These are phyloP conservation scores for Rhaphigaster nebulosa DNA, from an alignment of 2,888 invertebrate species.

Conservation along the genomic window DNA sequence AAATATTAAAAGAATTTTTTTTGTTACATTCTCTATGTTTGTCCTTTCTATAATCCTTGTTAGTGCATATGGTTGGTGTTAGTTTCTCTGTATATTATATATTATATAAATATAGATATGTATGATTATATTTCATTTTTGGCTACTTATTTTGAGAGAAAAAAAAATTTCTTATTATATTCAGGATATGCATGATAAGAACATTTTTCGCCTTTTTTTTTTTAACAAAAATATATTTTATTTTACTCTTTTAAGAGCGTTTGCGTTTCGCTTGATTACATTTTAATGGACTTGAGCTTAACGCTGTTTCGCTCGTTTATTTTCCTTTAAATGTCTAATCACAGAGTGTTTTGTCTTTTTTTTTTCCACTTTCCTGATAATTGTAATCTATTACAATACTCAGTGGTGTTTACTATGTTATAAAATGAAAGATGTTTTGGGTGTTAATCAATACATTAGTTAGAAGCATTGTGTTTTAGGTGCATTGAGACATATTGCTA, in stretches of 20 bases:
- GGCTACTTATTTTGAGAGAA: not conserved
- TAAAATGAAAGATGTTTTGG: slow-evolving; percentile 63
- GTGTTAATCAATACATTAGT: slow-evolving; percentile 64
- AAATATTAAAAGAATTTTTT: slow-evolving; percentile 37
- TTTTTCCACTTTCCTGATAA: slow-evolving; percentile 45
- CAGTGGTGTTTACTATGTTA: slow-evolving; percentile 42
- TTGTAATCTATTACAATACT: slow-evolving; percentile 52
- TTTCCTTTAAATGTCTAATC: slow-evolving; percentile 50
- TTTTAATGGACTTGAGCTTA: slow-evolving; percentile 38
- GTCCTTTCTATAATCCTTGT: slow-evolving; percentile 53
- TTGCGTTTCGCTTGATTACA: slow-evolving; percentile 55
- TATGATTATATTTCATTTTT: slow-evolving; percentile 52
- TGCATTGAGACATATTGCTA: slow-evolving; percentile 64
- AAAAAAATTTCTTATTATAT: slow-evolving; percentile 6
- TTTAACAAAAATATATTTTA: not conserved
- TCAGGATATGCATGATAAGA: not conserved
- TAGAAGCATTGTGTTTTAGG: slow-evolving; percentile 64
- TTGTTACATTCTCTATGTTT: slow-evolving; percentile 29
- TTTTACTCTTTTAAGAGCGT: slow-evolving; percentile 48
- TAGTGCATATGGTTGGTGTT: slow-evolving; percentile 59
- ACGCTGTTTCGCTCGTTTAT: slow-evolving; percentile 47
- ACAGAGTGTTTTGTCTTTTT: slow-evolving; percentile 52
- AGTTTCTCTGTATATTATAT: slow-evolving; percentile 56
- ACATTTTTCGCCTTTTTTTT: slow-evolving; percentile 5
- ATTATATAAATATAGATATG: slow-evolving; percentile 47